Percentiles rank a stretch among this genome's conserved stretches.
Evolutionary conservation across 1,140 invertebrate species (phyloP).

Genomic region (Drosophila triauraria): DNA sequence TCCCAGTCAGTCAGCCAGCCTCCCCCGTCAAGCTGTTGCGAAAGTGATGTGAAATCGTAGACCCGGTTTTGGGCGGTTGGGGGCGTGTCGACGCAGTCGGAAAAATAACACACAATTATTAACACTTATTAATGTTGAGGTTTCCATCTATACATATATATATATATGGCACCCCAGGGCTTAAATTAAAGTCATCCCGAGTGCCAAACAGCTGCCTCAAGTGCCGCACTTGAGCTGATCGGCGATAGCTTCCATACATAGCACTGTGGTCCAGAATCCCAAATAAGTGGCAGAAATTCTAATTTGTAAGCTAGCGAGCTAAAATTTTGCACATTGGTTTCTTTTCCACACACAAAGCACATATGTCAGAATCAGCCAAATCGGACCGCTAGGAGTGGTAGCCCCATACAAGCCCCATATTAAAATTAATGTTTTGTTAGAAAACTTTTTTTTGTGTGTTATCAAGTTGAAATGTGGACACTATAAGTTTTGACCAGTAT

Average conservation of each 20-base stretch:
- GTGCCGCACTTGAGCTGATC: constrained; percentile 63
- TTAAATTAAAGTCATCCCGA: constrained; percentile 73
- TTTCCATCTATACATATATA: constrained; percentile 66
- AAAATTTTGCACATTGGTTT: too few relatives aligned
- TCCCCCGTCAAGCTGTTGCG: constrained; percentile 43
- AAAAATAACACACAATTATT: constrained; percentile 68
- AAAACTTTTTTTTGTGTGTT: too few relatives aligned
- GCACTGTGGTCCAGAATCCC: too few relatives aligned
- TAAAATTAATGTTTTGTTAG: too few relatives aligned
- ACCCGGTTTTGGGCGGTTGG: constrained; percentile 45
- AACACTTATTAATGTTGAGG: constrained; percentile 84
- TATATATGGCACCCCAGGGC: constrained; percentile 76
- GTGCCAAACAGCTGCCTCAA: constrained; percentile 62
- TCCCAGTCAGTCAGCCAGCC: neutral
- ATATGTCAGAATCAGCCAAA: too few relatives aligned
- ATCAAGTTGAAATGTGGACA: too few relatives aligned
- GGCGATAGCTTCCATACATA: neutral
- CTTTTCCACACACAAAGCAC: too few relatives aligned
- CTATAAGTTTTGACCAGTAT: too few relatives aligned
- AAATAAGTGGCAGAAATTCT: too few relatives aligned
- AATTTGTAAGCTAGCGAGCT: too few relatives aligned
- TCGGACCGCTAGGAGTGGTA: too few relatives aligned
- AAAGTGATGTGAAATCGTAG: constrained; percentile 79
- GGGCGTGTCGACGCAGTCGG: constrained; percentile 56
- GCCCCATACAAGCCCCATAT: too few relatives aligned